Evolutionary conservation across 2,113 vertebrate genomes (phyloP), one percentile per base, ranked within the genome.

Genomic region (Pyrgilauda ruficollis): DNA sequence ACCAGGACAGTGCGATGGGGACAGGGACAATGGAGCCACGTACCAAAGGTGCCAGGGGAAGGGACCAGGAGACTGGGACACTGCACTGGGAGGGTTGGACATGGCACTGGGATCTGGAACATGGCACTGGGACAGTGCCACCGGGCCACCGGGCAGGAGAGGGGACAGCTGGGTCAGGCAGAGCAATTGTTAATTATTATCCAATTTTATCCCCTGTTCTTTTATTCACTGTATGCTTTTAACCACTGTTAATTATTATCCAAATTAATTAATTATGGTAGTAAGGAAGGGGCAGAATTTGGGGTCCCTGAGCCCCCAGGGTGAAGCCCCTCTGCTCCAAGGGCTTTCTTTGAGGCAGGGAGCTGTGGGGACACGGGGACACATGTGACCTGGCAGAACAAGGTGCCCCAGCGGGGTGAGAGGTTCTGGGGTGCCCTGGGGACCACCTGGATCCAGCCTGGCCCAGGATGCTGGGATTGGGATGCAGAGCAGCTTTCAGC

Each of bases 281-380:
- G 17, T 9, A 15, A 55, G 26, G 39, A 68, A 80, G 15, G 41
- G 63, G 10, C 49, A 37, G 73, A 22, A 37, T 68, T 58, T 41
- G 72, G 67, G 16, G 23, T 52, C n/a, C 41, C 22, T 0, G 1
- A 35, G 24, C 5, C 37, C 28, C 28, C 0, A 1, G 15, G 37
- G 37, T 12, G 72, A 79, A 44, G 15, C 14, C 13, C 7, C 15
- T 46, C 30, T 35, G 17, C n/a, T 58, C 89, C 5, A 3, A 30
- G 53, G 27, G 31, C 28, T 55, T 35, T 58, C 44, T 44, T 26
- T 15, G 58, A 47, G 47, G 17, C n/a, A 52, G 46, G 50, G 50
- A 17, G 24, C 46, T 43, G 4, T 41, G 69, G 74, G 67, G 46
- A 61, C 49, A 18, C 0, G 41, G 52, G 59, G 23, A 64, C 72